Evolutionary conservation across 2,888 invertebrate species (phyloP).

Genomic region (Hydrotaea cyrtoneurina): DNA sequence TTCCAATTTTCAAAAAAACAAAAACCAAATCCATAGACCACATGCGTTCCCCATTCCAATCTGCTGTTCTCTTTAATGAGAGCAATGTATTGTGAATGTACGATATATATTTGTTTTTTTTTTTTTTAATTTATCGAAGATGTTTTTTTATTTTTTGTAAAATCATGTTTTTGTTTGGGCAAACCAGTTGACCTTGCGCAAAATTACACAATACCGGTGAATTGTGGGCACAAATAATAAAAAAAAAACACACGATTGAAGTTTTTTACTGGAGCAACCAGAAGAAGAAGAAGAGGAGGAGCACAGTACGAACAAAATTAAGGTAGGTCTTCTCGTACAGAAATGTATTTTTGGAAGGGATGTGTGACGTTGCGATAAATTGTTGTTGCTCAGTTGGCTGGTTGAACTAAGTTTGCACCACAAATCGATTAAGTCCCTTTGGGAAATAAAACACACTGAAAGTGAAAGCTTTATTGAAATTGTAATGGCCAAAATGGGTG

Average conservation of each 20-base stretch:
- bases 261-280: constrained; percentile 17
- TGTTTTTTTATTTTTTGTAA: constrained; percentile 24
- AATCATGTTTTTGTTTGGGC: constrained; percentile 46
- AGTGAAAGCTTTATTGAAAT: too few relatives aligned
- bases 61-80: neutral
- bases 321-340: constrained; percentile 33
- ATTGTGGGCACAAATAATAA: too few relatives aligned
- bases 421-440: too few relatives aligned
- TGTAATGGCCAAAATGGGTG: too few relatives aligned
- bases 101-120: too few relatives aligned
- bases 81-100: constrained; percentile 1
- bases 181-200: constrained; percentile 62
- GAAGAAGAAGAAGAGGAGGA: neutral
- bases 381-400: neutral
- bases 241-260: constrained; percentile 25
- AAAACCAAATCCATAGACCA: too few relatives aligned
- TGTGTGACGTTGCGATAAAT: constrained; percentile 31
- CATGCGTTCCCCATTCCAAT: too few relatives aligned
- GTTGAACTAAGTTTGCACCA: neutral
- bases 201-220: constrained; percentile 60
- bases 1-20: neutral
- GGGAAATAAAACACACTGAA: too few relatives aligned
- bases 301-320: constrained; percentile 3
- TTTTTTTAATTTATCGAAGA: constrained; percentile 20
- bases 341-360: neutral